Conservation (phyloP, 2,888 invertebrate genomes). For the Toxonevra muliebris region DNA sequence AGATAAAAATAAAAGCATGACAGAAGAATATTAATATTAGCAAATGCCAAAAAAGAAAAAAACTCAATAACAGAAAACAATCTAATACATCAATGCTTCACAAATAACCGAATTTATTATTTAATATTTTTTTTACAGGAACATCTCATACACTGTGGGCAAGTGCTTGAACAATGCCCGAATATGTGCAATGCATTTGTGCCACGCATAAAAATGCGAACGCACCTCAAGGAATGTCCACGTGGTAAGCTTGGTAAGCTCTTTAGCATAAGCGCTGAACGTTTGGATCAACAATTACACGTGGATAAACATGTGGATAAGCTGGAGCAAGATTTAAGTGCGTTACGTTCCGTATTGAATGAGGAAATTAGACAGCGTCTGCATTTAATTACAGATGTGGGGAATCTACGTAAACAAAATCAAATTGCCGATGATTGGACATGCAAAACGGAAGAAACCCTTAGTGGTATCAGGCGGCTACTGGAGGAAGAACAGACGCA, state of each 20-base stretch:
- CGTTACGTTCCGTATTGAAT: slow-evolving; percentile 58
- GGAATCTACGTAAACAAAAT: slow-evolving; percentile 62
- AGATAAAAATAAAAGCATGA: no score
- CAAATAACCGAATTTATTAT: no score
- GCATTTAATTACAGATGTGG: slow-evolving; percentile 63
- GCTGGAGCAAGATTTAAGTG: slow-evolving; percentile 56
- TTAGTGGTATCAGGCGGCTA: slow-evolving; percentile 66
- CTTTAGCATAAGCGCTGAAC: slow-evolving; percentile 44
- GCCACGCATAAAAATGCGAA: slow-evolving; percentile 71
- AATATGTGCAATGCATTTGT: slow-evolving; percentile 77
- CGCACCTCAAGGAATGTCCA: slow-evolving; percentile 68
- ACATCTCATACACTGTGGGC: slow-evolving; percentile 76
- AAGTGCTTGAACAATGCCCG: slow-evolving; percentile 77
- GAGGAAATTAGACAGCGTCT: slow-evolving; percentile 64
- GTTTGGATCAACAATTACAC: slow-evolving; percentile 48
- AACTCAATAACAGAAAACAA: no score
- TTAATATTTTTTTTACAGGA: slow-evolving; percentile 62
- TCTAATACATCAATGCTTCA: no score
- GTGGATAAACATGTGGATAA: slow-evolving; percentile 47
- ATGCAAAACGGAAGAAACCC: slow-evolving; percentile 52
- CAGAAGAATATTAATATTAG: no score
- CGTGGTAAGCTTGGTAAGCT: slow-evolving; percentile 45
- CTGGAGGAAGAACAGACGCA: slow-evolving; percentile 68
- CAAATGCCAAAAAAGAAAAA: no score
- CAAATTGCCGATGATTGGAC: slow-evolving; percentile 63